Conservation (phyloP, 2,113 vertebrate species). For the Cinclus cinclus region DNA sequence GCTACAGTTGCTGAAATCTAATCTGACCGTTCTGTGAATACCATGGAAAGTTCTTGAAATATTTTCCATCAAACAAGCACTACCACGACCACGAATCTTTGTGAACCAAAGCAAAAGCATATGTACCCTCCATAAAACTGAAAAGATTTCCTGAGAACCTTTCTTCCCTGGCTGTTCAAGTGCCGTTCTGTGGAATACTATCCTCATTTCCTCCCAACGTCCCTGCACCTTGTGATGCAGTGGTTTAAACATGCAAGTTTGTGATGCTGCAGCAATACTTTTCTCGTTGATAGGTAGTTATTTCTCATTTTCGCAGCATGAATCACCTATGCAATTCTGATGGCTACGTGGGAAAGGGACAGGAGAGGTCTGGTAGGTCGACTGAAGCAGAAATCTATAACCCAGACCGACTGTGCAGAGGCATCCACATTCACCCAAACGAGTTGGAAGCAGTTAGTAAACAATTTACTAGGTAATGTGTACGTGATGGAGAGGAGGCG, state of each 20-base stretch:
- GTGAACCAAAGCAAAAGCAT: neutral
- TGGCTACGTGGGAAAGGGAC: neutral
- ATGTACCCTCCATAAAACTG: neutral
- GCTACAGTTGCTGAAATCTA: neutral
- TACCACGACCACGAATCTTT: neutral
- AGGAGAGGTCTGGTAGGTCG: neutral
- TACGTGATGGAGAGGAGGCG: neutral
- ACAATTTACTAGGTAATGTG: neutral
- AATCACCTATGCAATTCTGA: conserved; percentile 14
- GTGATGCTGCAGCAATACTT: conserved; percentile 58
- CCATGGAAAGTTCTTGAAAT: conserved; percentile 24
- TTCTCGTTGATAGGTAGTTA: conserved; percentile 9
- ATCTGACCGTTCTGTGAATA: neutral
- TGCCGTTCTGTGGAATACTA: neutral
- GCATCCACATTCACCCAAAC: conserved; percentile 1
- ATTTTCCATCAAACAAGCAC: neutral
- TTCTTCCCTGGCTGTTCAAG: neutral
- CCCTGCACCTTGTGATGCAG: conserved; percentile 4
- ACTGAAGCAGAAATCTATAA: neutral
- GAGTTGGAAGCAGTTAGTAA: conserved; percentile 34
- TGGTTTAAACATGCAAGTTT: conserved; percentile 38
- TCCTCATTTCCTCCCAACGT: conserved; percentile 21
- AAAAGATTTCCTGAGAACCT: neutral
- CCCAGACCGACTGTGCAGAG: neutral
- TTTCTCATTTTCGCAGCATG: neutral